Evolutionary conservation across 2,113 vertebrate genomes (phyloP).

Genomic region (Saccopteryx leptura): DNA sequence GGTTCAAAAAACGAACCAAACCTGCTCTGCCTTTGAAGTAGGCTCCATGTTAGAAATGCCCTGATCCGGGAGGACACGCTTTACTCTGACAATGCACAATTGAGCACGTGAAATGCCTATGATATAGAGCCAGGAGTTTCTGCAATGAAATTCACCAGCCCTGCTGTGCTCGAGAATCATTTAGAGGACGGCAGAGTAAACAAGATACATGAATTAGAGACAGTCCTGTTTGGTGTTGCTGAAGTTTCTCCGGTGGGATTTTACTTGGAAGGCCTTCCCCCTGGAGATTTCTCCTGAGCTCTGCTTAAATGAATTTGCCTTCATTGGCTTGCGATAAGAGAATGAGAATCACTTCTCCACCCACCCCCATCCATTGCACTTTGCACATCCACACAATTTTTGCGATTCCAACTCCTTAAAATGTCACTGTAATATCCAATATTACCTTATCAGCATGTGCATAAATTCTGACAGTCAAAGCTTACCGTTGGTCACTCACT

Average conservation of each 20-base stretch:
- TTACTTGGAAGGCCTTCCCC: slow-evolving; percentile 65
- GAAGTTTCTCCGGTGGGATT: slow-evolving; percentile 65
- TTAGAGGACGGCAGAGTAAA: slow-evolving; percentile 34
- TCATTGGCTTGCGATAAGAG: slow-evolving; percentile 46
- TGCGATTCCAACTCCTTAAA: background rate
- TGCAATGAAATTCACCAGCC: slow-evolving; percentile 59
- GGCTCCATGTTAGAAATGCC: slow-evolving; percentile 78
- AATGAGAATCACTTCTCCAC: slow-evolving; percentile 64
- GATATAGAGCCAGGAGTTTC: slow-evolving; percentile 65
- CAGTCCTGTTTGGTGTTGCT: slow-evolving; percentile 61
- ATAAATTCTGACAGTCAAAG: background rate
- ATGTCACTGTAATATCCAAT: background rate
- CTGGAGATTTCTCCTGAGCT: slow-evolving; percentile 59
- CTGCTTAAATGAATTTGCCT: slow-evolving; percentile 81
- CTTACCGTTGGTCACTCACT: slow-evolving; percentile 30
- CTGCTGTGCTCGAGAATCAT: slow-evolving; percentile 60
- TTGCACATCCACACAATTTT: background rate
- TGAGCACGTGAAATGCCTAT: slow-evolving; percentile 72
- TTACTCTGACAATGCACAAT: slow-evolving; percentile 63
- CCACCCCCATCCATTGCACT: background rate
- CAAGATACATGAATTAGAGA: slow-evolving; percentile 20
- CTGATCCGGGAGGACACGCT: slow-evolving; percentile 56
- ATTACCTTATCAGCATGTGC: slow-evolving; percentile 32
- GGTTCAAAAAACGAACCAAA: slow-evolving; percentile 73
- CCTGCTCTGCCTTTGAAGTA: slow-evolving; percentile 74